Evolutionary conservation across 1,140 invertebrate species (phyloP), one percentile per base, ranked within the genome.

Genomic region (Drosophila trapezifrons): DNA sequence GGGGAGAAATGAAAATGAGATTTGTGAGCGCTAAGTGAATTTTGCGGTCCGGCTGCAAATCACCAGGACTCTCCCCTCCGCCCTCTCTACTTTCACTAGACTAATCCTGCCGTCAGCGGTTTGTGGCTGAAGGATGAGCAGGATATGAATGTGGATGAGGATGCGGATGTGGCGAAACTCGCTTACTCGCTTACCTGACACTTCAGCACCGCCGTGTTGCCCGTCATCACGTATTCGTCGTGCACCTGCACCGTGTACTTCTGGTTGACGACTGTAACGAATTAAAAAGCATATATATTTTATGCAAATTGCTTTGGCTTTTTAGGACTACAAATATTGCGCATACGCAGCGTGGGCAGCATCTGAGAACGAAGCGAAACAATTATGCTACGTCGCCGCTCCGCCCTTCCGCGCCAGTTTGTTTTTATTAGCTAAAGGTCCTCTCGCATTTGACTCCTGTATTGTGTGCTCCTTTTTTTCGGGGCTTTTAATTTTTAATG

Each of bases 191-290:
- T 85, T 57, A 92, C 91, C 85, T 96, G 95, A 92, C 97, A 98
- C 76, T 96, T 95, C 52, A 98, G 93, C 43, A 98, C 94, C 1
- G 96, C 97, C 25, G 96, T 96, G 92, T 98, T 98, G 37, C 97
- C 97, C 56, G 95, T 94, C 89, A 97, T 96, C 67, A 97, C 97
- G 93, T 97, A 97, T 84, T 97, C 96, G 90, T 98, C 97, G 80
- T 96, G 95, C 60, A 98, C 97, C 92, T 96, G 95, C 38, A 98
- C 96, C 82, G 97, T 96, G 93, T 97, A 98, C 84, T 96, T 95
- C 89, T 96, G 95, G 87, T 96, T 96, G 66, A 98, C 94, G 82
- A 97, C 97, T 98, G 94, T 40, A 91, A 86, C 55, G 63, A 76
- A 70, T 78, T 78, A 73, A 67, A 73, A 73, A 59, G 37, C 47